A percentile compares a stretch with the other conserved stretches of the same genome.
Conservation (phyloP, 1,140 invertebrate species). For the Eumeta japonica region DNA sequence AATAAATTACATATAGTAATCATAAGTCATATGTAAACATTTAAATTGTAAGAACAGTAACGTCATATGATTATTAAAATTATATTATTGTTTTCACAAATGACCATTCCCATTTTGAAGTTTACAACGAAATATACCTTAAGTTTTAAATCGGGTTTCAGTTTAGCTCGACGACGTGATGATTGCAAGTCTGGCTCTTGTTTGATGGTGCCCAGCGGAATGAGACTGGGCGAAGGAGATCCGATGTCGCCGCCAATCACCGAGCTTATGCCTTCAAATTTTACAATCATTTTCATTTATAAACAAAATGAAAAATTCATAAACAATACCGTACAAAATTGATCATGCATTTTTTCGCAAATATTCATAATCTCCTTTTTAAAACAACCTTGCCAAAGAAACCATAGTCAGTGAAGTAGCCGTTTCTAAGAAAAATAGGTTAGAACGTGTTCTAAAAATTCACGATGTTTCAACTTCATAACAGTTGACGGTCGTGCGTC, state of each 20-base stretch:
- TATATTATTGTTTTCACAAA: background rate
- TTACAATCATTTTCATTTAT: background rate
- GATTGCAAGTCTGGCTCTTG: slow-evolving; percentile 59
- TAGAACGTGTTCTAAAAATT: too few relatives aligned
- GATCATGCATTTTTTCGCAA: too few relatives aligned
- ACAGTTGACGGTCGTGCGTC: too few relatives aligned
- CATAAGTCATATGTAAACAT: too few relatives aligned
- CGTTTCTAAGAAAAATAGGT: too few relatives aligned
- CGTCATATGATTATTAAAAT: too few relatives aligned
- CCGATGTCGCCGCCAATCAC: slow-evolving; percentile 26
- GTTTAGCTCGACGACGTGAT: slow-evolving; percentile 73
- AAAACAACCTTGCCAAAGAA: too few relatives aligned
- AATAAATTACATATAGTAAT: too few relatives aligned
- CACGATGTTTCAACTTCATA: too few relatives aligned
- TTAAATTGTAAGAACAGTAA: too few relatives aligned
- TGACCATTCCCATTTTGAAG: background rate
- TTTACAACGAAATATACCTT: slow-evolving; percentile 54
- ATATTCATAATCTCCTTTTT: too few relatives aligned
- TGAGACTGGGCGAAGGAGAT: slow-evolving; percentile 29
- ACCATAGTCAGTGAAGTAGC: too few relatives aligned
- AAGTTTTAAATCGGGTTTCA: slow-evolving; percentile 87
- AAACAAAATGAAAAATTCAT: background rate
- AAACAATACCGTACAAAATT: background rate
- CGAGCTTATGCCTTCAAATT: slow-evolving; percentile 19
- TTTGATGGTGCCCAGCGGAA: slow-evolving; percentile 50